Percentiles rank a stretch among this genome's conserved stretches.
Evolutionary conservation across 2,888 invertebrate species (phyloP).

Genomic region (Bimastos eiseni): DNA sequence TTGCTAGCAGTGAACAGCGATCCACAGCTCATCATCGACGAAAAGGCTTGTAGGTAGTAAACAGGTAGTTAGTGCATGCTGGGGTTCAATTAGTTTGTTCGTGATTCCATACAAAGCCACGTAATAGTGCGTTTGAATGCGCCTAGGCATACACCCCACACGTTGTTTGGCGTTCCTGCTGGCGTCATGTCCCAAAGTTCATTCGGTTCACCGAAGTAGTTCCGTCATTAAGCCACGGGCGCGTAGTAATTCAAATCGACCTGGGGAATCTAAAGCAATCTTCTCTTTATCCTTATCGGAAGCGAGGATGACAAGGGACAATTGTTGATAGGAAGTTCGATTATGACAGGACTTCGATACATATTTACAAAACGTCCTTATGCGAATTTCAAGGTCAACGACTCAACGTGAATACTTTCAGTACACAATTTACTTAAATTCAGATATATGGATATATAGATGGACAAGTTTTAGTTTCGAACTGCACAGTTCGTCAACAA

Average conservation of each 20-base stretch:
- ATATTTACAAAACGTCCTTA: neutral
- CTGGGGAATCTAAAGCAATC: neutral
- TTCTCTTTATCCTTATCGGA: neutral
- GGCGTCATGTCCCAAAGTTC: neutral
- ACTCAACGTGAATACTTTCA: too few relatives aligned
- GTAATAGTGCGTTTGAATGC: neutral
- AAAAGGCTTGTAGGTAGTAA: neutral
- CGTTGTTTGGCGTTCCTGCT: neutral
- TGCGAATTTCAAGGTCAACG: too few relatives aligned
- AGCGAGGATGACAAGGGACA: neutral
- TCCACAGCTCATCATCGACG: too few relatives aligned
- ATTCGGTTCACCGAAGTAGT: neutral
- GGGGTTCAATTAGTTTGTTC: neutral
- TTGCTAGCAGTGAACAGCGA: too few relatives aligned
- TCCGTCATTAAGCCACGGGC: neutral
- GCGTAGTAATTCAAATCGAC: neutral
- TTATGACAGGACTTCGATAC: neutral
- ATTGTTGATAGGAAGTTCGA: neutral
- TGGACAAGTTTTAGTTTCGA: too few relatives aligned
- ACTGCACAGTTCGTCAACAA: too few relatives aligned
- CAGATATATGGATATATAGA: too few relatives aligned
- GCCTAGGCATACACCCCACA: neutral
- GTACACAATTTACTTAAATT: too few relatives aligned
- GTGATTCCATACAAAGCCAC: neutral
- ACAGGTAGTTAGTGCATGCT: neutral